phyloP scores from a whole-genome alignment of 2,113 vertebrate genomes.

The Platichthys stellatus region DNA sequence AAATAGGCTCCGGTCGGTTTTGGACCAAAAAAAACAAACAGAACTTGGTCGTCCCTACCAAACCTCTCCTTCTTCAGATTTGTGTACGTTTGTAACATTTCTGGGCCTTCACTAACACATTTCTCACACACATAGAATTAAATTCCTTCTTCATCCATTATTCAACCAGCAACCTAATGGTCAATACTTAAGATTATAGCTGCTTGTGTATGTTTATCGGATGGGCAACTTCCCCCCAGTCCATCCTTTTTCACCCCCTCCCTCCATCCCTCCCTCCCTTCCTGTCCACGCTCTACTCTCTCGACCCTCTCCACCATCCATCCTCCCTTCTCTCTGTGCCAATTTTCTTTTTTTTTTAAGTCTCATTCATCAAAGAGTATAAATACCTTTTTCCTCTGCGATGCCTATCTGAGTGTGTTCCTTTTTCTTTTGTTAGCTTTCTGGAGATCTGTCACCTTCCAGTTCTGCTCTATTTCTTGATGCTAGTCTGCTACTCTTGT shows the following conservation, averaged over 20 bases:
- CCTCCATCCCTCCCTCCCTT: constrained; percentile 13
- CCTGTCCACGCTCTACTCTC: constrained; percentile 26
- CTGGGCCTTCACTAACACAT: constrained; percentile 39
- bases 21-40: too few relatives aligned
- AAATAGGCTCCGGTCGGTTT: too few relatives aligned
- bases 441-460: constrained; percentile 44
- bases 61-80: constrained; percentile 23
- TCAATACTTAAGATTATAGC: constrained; percentile 69
- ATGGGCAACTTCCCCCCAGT: constrained; percentile 28
- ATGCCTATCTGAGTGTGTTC: constrained; percentile 48
- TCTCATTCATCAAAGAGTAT: constrained; percentile 64
- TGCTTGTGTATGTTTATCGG: constrained; percentile 62
- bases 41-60: too few relatives aligned
- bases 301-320: constrained; percentile 11
- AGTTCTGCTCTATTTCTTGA: constrained; percentile 55
- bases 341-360: constrained; percentile 54
- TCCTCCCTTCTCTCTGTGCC: constrained; percentile 24
- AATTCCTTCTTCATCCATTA: constrained; percentile 65
- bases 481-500: constrained; percentile 44
- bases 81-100: constrained; percentile 38
- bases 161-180: constrained; percentile 64
- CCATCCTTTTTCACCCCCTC: constrained; percentile 52
- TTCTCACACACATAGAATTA: constrained; percentile 36
- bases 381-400: constrained; percentile 59
- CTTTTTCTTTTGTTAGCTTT: constrained; percentile 64